Conservation (phyloP, 1,140 invertebrate genomes). For the Anadara kagoshimensis region DNA sequence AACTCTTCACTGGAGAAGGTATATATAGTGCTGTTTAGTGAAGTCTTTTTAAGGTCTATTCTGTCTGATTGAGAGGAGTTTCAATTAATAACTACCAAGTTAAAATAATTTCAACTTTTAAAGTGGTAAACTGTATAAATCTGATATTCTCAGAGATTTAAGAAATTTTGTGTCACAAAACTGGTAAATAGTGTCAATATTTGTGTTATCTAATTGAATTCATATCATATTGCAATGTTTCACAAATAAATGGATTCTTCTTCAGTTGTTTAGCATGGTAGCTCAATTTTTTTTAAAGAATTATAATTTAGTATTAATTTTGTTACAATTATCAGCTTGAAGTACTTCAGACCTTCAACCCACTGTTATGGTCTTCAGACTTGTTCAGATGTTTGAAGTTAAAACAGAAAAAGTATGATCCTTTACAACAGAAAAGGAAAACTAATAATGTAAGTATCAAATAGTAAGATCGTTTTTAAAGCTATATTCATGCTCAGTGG, state of each 20-base stretch:
- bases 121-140: no score
- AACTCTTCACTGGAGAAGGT: constrained; percentile 8
- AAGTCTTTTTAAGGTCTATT: neutral
- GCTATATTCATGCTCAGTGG: neutral
- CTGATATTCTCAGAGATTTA: no score
- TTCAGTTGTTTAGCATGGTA: neutral
- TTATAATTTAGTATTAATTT: neutral
- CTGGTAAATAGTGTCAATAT: neutral
- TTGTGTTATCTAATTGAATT: neutral
- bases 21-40: neutral
- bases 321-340: constrained; percentile 28
- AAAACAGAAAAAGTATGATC: constrained; percentile 22
- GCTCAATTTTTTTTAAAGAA: neutral
- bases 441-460: constrained; percentile 4
- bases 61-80: neutral
- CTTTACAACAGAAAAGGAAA: constrained; percentile 24
- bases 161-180: neutral
- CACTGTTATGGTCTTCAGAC: constrained; percentile 22
- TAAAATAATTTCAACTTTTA: no score
- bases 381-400: constrained; percentile 38
- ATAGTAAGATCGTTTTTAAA: neutral
- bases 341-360: constrained; percentile 29
- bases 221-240: neutral
- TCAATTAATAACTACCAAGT: no score
- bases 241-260: neutral